Evolutionary conservation across 2,113 vertebrate species (phyloP), one percentile per base, ranked within the genome.

Genomic region (Oplegnathus fasciatus): DNA sequence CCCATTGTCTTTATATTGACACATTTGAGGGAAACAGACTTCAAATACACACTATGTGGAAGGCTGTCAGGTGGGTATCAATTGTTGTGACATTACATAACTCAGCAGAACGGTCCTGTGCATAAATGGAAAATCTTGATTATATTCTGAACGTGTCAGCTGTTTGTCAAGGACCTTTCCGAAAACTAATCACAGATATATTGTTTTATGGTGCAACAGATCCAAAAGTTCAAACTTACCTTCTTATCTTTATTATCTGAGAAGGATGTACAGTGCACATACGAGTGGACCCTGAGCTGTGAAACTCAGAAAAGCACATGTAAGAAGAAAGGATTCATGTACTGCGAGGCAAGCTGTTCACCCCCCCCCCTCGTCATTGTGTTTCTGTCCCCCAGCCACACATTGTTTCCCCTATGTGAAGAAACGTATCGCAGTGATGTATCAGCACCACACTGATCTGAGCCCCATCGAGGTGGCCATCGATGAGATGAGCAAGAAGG

Each of bases 401-500:
- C 98, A 99, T 73, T 97, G 97, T 83, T 99, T 99, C 86, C 98
- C 98, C 0, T 99, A 99, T 0, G 98, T 99, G 81, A 99, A 99
- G 92, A 99, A 99, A 80, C 95, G 98, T 1, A 98, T 99, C 26
- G 97, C 98, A 0, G 97, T 99, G 50, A 99, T 99, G 98, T 99
- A 99, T 92, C 98, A 99, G 67, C 98, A 99, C 85, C 97, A 99
- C 89, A 97, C 97, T 0, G 98, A 99, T 78, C 96, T 99, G 90
- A 99, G 98, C 90, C 98, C 98, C 77, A 98, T 99, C 15, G 98
- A 99, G 91, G 98, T 99, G 82, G 98, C 98, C 90, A 98, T 99
- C 20, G 98, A 99, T 1, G 98, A 99, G 92, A 99, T 99, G 98
- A 99, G 98, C 86, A 98, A 97, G 93, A 99, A 99, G 83, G 98